A percentile compares a stretch with the other conserved stretches of the same genome.
Evolutionary conservation across 2,888 invertebrate species (phyloP).

Genomic region (Lasioglossum vierecki): DNA sequence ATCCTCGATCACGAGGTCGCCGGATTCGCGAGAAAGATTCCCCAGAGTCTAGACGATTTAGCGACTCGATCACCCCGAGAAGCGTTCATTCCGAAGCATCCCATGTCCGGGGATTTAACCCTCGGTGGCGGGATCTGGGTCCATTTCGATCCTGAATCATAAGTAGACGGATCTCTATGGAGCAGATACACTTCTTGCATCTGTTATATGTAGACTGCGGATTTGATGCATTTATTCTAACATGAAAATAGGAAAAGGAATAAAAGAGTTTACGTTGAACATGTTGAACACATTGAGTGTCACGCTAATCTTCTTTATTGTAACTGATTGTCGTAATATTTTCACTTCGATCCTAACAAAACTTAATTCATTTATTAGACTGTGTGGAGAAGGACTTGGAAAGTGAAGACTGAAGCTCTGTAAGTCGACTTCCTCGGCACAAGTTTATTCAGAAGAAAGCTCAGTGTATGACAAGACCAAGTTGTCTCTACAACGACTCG

Average conservation of each 20-base stretch:
- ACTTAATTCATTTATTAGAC: too few relatives aligned
- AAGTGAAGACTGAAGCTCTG: too few relatives aligned
- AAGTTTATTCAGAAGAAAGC: too few relatives aligned
- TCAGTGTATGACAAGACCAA: too few relatives aligned
- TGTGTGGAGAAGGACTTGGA: too few relatives aligned
- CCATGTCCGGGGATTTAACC: not conserved
- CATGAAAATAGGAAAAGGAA: not conserved
- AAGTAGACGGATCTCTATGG: not conserved
- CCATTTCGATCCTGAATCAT: not conserved
- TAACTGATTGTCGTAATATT: too few relatives aligned
- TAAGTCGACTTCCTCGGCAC: too few relatives aligned
- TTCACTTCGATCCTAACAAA: too few relatives aligned
- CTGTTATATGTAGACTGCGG: not conserved
- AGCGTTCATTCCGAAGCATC: not conserved
- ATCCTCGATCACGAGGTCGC: not conserved
- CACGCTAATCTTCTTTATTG: too few relatives aligned
- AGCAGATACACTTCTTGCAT: too few relatives aligned
- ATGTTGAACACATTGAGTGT: too few relatives aligned
- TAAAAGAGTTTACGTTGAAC: not conserved
- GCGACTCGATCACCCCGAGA: not conserved
- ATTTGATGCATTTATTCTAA: not conserved
- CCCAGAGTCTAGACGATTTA: not conserved
- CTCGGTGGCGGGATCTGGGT: not conserved
- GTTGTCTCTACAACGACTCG: too few relatives aligned
- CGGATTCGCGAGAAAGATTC: not conserved